Percentiles rank a stretch among this genome's conserved stretches.
Evolutionary conservation across 2,797 vertebrate species (phyloP).

Genomic region (Crenuchus spilurus): DNA sequence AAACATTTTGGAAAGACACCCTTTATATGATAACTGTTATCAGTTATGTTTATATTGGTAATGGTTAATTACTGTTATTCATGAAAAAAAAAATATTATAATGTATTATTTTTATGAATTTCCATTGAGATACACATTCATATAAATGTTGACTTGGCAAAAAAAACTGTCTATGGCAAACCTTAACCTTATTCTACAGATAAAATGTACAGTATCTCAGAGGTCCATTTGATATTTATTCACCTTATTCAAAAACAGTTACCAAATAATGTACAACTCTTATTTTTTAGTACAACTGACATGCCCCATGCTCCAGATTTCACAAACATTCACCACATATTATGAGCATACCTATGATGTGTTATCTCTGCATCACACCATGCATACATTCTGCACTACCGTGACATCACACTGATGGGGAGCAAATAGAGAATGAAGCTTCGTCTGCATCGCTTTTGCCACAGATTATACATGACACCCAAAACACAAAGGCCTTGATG

Average conservation of each 20-base stretch:
- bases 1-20: no score
- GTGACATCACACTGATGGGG: conserved; percentile 46
- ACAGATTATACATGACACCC: conserved; percentile 76
- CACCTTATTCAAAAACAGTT: neutral
- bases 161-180: no score
- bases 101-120: no score
- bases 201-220: no score
- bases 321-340: neutral
- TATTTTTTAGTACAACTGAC: neutral
- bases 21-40: no score
- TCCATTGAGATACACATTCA: no score
- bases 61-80: no score
- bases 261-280: neutral
- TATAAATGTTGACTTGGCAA: no score
- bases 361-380: conserved; percentile 17
- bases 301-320: neutral
- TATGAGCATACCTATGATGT: neutral
- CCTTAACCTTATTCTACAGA: no score
- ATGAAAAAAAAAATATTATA: no score
- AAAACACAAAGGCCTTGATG: conserved; percentile 66
- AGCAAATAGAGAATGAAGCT: conserved; percentile 54
- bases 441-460: conserved; percentile 71
- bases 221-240: neutral
- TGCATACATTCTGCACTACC: conserved; percentile 36
- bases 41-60: no score